Evolutionary conservation across 2,797 vertebrate genomes (phyloP), one percentile per base, ranked within the genome.

Genomic region (Antrozous pallidus): DNA sequence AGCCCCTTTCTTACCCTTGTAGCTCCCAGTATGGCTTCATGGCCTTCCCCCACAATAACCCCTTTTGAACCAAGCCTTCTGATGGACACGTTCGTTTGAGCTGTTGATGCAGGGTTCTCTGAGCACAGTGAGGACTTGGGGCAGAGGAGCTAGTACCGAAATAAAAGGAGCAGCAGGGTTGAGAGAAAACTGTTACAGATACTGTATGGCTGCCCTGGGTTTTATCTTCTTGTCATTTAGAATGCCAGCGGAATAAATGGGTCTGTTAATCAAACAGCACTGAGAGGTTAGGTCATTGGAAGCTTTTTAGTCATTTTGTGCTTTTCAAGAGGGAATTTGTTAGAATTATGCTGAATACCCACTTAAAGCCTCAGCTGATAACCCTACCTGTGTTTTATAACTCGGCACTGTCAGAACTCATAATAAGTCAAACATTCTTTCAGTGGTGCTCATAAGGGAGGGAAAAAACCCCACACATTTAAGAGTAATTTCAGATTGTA

Each of bases 401-500:
- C 98, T 98, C 98, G 98, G 98, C 98, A 97, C 98, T 98, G 98
- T 98, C 98, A 99, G 98, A 98, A 98, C 98, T 98, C 98, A 98
- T 98, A 98, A 98, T 98, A 98, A 98, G 98, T 98, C 98, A 98
- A 98, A 98, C 98, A 98, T 98, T 98, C 98, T 98, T 98, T 98
- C 98, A 98, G 98, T 98, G 98, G 98, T 98, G 98, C 98, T 98
- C 98, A 97, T 98, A 98, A 98, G 98, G 98, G 97, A 98, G 98
- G 91, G 97, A 94, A 96, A 96, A 97, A 97, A 0, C 75, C 97
- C 97, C 97, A 98, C 98, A 98, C 98, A 98, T 99, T 98, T 98
- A 98, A 98, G 98, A 98, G 98, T 98, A 98, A 99, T 99, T 99
- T 99, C 98, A 98, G 98, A 98, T 98, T 98, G 98, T 98, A 98